phyloP scores from a whole-genome alignment of 2,113 vertebrate genomes.

The Emberiza fucata region DNA sequence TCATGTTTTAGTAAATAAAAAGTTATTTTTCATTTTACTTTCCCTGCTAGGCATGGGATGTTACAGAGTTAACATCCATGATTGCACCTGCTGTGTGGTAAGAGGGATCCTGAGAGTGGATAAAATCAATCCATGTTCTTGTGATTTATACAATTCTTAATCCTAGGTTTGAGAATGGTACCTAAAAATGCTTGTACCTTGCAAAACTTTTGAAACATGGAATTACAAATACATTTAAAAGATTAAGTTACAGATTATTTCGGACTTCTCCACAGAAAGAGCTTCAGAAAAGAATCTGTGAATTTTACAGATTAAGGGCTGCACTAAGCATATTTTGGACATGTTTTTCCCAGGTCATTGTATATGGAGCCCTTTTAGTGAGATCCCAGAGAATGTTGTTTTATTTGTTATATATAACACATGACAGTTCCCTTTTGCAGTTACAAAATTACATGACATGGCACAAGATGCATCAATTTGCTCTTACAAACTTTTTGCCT shows the following conservation, averaged over 20 bases:
- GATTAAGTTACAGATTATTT: not conserved
- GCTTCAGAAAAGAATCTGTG: not conserved
- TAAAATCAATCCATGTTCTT: not conserved
- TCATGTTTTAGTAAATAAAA: not conserved
- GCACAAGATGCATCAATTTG: not conserved
- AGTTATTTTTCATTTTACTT: not conserved
- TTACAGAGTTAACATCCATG: not conserved
- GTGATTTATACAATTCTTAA: not conserved
- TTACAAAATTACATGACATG: not conserved
- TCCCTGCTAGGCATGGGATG: fast-evolving
- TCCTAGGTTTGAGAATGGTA: not conserved
- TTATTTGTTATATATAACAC: not conserved
- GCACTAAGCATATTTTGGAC: not conserved
- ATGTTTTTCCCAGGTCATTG: not conserved
- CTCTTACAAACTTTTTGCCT: not conserved
- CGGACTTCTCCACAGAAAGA: not conserved
- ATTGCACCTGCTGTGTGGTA: not conserved
- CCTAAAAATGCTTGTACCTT: not conserved
- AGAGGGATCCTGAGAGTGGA: not conserved
- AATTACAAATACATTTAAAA: not conserved
- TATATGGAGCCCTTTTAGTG: not conserved
- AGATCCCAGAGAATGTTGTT: not conserved
- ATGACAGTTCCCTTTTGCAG: not conserved
- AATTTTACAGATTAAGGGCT: not conserved
- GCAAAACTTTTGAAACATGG: not conserved